These are phyloP conservation scores for Cotesia typhae DNA, from an alignment of 1,140 invertebrate genomes.

Conservation along the genomic window DNA sequence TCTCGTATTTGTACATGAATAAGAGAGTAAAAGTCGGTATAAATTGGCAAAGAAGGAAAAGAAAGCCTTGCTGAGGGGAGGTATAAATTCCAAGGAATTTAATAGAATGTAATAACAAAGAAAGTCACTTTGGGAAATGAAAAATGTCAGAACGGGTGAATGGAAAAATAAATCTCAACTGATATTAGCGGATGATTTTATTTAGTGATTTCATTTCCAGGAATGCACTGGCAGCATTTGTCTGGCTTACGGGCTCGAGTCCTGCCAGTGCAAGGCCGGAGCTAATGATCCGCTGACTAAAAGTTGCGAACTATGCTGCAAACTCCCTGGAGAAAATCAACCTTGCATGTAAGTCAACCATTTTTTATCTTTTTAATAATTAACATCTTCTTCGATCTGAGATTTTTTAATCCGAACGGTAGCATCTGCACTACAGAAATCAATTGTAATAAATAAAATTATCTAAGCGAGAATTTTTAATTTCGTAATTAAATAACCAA, in stretches of 20 bases:
- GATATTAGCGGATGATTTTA: constrained; percentile 5
- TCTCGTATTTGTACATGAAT: too few relatives aligned
- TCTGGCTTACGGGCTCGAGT: constrained; percentile 91
- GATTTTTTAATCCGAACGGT: too few relatives aligned
- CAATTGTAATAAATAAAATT: too few relatives aligned
- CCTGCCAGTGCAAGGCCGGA: constrained; percentile 89
- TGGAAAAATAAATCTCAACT: constrained; percentile 25
- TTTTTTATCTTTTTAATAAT: not conserved
- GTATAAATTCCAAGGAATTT: constrained; percentile 18
- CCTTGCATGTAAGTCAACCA: constrained; percentile 69
- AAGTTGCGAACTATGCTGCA: constrained; percentile 90
- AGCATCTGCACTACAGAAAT: too few relatives aligned
- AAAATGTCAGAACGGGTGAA: not conserved
- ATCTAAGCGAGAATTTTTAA: too few relatives aligned
- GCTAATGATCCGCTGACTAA: constrained; percentile 81
- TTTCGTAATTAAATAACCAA: too few relatives aligned
- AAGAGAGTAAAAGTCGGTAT: too few relatives aligned
- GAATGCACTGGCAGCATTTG: constrained; percentile 95
- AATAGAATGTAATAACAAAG: too few relatives aligned
- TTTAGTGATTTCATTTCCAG: constrained; percentile 58
- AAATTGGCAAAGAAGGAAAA: too few relatives aligned
- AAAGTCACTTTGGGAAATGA: constrained; percentile 24
- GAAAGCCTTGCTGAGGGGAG: not conserved
- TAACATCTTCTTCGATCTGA: too few relatives aligned
- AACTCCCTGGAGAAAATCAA: constrained; percentile 82